Base-by-base conservation (phyloP, 1,140 invertebrate genomes). In the Papilio glaucus region DNA sequence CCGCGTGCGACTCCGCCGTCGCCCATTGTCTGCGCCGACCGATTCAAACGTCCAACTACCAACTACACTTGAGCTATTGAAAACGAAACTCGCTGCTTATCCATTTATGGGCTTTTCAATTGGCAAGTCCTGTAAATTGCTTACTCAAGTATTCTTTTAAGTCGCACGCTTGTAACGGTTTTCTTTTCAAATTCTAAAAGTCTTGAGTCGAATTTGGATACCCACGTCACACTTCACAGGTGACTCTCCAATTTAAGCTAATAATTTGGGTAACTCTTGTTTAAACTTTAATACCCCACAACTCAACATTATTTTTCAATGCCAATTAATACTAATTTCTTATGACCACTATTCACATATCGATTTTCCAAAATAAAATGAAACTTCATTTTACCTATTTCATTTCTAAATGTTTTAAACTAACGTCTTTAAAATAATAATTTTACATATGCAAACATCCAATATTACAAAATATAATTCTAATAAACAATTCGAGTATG, bases 11-110 rank as follows among this genome's bases (percentile, higher is more conserved):
- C 81, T 74, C 74, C 57, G 73, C 73, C 78, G 74, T 74, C 65
- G 76, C 77, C 86, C 77, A 89, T 88, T 89, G 87, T 89, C 75
- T 85, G 79, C 74, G 76, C 73, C 38, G 73, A 73, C 76, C 74
- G 75, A 77, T 78, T 78, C 73, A 80, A 83, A 84, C 75, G 73
- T 77, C 62, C 33, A 65, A 65, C 29, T 37, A 69, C 68, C 41
- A 68, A 69, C 15, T 72, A 72, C 24, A 71, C 65, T 39, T 65
- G 33, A 21, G 15, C 37, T 39, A 39, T 65, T 65, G 33, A 39
- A 65, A 65, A 39, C 18, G 39, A 68, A 68, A 33, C 62, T 33
- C 29, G 49, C 21, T 18, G 12, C 18, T 57, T 57, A 57, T 57
- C 49, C 49, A 57, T 57, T 57, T 57, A 37, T 53, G 39, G 72